phyloP scores from a whole-genome alignment of 2,113 vertebrate genomes.

The Oncorhynchus nerka region DNA sequence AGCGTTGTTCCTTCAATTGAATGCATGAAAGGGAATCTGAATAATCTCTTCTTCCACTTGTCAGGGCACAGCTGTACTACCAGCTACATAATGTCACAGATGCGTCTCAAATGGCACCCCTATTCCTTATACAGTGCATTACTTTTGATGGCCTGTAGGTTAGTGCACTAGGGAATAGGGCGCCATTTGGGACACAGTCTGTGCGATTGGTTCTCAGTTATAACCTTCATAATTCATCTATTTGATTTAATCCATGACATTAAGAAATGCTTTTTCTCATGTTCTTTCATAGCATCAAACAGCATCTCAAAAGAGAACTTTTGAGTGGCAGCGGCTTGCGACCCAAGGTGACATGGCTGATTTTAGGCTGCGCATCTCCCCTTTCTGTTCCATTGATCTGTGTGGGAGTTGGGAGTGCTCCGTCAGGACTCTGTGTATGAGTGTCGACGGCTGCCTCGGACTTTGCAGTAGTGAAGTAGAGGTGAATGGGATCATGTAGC shows the following conservation, averaged over 20 bases:
- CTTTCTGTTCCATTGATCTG: neutral
- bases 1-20: neutral
- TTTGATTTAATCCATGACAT: neutral
- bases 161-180: too few relatives aligned
- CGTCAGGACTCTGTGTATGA: neutral
- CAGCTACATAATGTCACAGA: neutral
- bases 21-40: neutral
- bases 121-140: too few relatives aligned
- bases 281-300: neutral
- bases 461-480: slow-evolving; percentile 27
- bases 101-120: too few relatives aligned
- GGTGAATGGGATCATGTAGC: slow-evolving; percentile 11
- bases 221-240: neutral
- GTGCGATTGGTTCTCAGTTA: neutral
- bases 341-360: neutral
- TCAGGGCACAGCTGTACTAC: neutral
- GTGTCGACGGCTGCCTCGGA: neutral
- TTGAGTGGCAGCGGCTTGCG: neutral
- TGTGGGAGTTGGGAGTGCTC: slow-evolving; percentile 6
- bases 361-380: neutral
- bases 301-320: neutral
- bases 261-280: neutral
- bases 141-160: too few relatives aligned
- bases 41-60: neutral
- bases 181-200: too few relatives aligned